Evolutionary conservation across 2,797 vertebrate species (phyloP).

Genomic region (Gallinago nigripennis): DNA sequence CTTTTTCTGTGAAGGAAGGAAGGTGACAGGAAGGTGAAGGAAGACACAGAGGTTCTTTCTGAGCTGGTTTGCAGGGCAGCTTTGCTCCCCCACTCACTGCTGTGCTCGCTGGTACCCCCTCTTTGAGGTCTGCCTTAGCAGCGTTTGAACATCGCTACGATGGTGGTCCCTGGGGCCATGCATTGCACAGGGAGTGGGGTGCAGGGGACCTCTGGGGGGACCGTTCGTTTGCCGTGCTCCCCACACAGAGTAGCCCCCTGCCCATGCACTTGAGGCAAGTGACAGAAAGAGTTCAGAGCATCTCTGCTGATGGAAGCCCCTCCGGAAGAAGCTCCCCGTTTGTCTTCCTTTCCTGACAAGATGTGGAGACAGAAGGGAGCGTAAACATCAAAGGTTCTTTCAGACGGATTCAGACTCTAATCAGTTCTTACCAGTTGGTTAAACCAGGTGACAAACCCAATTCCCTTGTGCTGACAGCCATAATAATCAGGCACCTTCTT

Average conservation of each 20-base stretch:
- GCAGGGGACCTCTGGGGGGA: not conserved
- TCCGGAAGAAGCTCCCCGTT: not conserved
- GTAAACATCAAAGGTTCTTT: constrained; percentile 76
- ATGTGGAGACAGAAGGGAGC: constrained; percentile 50
- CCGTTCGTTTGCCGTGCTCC: accelerated
- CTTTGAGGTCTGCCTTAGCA: not conserved
- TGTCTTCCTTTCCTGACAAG: constrained; percentile 54
- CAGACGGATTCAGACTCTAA: constrained; percentile 71
- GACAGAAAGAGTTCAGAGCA: not conserved
- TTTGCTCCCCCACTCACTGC: not conserved
- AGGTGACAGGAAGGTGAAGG: not conserved
- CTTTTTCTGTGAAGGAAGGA: not conserved
- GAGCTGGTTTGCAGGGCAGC: not conserved
- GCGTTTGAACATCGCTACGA: accelerated
- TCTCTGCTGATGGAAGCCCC: not conserved
- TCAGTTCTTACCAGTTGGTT: constrained; percentile 80
- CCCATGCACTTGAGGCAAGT: accelerated
- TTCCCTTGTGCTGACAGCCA: constrained; percentile 80
- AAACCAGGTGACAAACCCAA: constrained; percentile 82
- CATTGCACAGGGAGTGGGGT: accelerated
- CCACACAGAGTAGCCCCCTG: not conserved
- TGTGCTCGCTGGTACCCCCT: not conserved
- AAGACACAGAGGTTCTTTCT: not conserved
- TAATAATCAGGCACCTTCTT: constrained; percentile 80
- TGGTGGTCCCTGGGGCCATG: accelerated